Base-by-base conservation (phyloP, 2,888 invertebrate species). In the Caenorhabditis uteleia region DNA sequence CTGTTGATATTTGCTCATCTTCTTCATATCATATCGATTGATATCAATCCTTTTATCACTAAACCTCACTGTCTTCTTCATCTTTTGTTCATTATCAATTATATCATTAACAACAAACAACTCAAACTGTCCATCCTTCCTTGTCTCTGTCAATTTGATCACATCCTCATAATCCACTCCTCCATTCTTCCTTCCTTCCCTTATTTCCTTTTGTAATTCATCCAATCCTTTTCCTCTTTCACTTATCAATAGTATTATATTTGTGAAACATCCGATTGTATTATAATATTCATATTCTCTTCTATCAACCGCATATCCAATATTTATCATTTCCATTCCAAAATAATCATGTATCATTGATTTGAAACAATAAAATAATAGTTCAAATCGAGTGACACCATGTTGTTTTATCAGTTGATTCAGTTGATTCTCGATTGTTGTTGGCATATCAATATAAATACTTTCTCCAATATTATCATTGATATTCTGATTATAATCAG, bases 181-280 rank as follows among this genome's bases (percentile, higher is more conserved):
- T n/a, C n/a, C n/a, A 34, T 14, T n/a, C 4, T n/a, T 34, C n/a
- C 34, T 10, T n/a, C 34, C 34, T 14, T 34, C n/a, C n/a, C n/a
- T 7, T 5, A 34, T 34, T 5, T 7, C 7, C 5, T 34, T 34
- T n/a, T 34, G 7, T n/a, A 5, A 14, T n/a, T 34, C n/a, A 5
- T 34, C n/a, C 34, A 34, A 34, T n/a, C 8, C 5, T 34, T 34
- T n/a, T n/a, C n/a, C n/a, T n/a, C n/a, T n/a, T n/a, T 25, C 8
- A 12, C 33, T 31, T 5, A 50, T 14, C n/a, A 45, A 44, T 1
- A 53, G 51, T 1, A 67, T 26, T 6, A 67, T 45, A 39, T 67
- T 67, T 18, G 51, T 60, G 40, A 67, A 67, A 10, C 60, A 60
- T 33, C 66, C 66, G 23, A 67, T 47, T 6, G 60, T 61, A 18